Base-by-base conservation (phyloP, 2,888 invertebrate genomes). In the Polyommatus icarus region DNA sequence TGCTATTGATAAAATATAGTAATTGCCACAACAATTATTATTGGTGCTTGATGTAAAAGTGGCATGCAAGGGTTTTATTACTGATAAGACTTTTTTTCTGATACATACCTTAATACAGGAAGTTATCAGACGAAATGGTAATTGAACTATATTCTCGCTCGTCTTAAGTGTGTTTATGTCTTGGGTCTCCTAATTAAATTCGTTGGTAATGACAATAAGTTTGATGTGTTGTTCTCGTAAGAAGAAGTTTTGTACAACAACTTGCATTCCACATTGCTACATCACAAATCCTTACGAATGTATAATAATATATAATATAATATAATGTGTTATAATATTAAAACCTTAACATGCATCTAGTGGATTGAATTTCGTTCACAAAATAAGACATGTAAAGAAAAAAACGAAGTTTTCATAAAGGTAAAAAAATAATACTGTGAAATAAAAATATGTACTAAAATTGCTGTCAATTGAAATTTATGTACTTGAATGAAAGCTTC, bases 21-120 rank as follows among this genome's bases (percentile, higher is more conserved):
- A 75, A 75, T 75, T 50, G 75, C 18, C 50, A 29, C 24, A 54
- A 29, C 46, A 20, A 50, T 50, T 75, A 75, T 54, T 15, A 54
- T 75, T 75, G 75, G 75, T 75, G 75, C 75, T 75, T 75, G 29
- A 29, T 50, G 20, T 73, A 20, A 73, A 54, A 54, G 75, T 54
- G 75, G 75, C 54, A 40, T 75, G 50, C 75, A 75, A 29, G 54
- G 24, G 75, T 54, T 50, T 29, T 18, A 36, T 40, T 50, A 15
- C 20, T 12, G 15, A 67, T 61, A 46, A 29, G 24, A 50, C 15
- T 24, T 54, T 50, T 73, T 75, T 54, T 50, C 75, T 24, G 54
- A 50, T n/a, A n/a, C n/a, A 32, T 75, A 75, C 75, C 75, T 75
- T 75, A 54, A 15, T 8, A 29, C 18, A n/a, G 6, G 50, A 29